A percentile compares a stretch with the other conserved stretches of the same genome.
Conservation (phyloP, 2,113 vertebrate genomes). For the Microtus oregoni region DNA sequence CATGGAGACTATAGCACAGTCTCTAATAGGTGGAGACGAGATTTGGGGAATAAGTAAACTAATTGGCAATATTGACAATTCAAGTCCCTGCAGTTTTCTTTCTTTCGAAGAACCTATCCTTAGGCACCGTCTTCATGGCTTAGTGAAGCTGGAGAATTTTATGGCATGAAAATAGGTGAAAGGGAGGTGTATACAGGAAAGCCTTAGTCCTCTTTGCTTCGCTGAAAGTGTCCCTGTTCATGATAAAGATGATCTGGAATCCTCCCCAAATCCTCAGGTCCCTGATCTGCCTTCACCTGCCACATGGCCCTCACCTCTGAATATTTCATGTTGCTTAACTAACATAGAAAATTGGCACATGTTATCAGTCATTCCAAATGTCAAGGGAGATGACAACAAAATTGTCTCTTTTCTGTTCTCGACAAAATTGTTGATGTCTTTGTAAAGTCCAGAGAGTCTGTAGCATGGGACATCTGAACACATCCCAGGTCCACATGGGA, state of each 20-base stretch:
- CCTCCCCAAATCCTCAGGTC: background rate
- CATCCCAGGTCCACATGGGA: too few relatives aligned
- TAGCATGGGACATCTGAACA: background rate
- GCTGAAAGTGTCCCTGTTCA: background rate
- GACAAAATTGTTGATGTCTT: background rate
- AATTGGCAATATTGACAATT: background rate
- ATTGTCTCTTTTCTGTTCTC: slow-evolving; percentile 42
- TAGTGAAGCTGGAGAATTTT: background rate
- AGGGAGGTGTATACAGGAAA: background rate
- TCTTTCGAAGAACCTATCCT: background rate
- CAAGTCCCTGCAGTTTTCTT: background rate
- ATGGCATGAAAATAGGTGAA: background rate
- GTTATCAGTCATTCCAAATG: background rate
- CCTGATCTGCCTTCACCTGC: background rate
- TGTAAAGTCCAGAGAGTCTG: background rate
- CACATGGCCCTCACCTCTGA: background rate
- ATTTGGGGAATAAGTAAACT: background rate
- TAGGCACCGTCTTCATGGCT: background rate
- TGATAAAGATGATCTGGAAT: background rate
- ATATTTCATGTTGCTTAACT: slow-evolving; percentile 31
- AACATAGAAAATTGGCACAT: slow-evolving; percentile 46
- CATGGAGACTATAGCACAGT: background rate
- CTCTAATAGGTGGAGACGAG: background rate
- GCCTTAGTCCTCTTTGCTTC: background rate
- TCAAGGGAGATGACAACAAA: background rate